A percentile compares a stretch with the other conserved stretches of the same genome.
Evolutionary conservation across 2,888 invertebrate species (phyloP).

Genomic region (Mantis religiosa): DNA sequence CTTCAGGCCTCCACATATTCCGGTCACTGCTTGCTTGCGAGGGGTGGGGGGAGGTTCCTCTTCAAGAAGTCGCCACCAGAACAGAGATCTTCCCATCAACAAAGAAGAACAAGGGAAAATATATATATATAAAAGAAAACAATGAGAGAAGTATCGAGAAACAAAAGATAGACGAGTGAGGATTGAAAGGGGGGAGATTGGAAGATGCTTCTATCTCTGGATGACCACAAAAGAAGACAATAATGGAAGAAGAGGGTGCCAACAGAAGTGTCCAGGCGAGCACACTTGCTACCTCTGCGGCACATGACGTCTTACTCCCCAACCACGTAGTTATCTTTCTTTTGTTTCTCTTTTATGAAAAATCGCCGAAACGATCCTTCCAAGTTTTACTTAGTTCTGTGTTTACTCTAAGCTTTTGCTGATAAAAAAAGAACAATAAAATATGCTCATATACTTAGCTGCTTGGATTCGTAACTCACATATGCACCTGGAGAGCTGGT

Average conservation of each 20-base stretch:
- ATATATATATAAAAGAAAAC: constrained; percentile 29
- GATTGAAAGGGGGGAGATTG: constrained; percentile 13
- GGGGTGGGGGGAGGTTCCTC: background rate
- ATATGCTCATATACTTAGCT: too few species aligned
- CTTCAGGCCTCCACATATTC: constrained; percentile 20
- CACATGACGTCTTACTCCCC: background rate
- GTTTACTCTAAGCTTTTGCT: background rate
- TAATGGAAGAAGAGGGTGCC: constrained; percentile 4
- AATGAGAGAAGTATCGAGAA: constrained; percentile 31
- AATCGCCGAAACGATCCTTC: background rate
- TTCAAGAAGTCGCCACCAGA: constrained; percentile 25
- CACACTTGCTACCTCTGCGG: background rate
- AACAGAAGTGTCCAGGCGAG: background rate
- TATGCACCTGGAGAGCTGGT: too few species aligned
- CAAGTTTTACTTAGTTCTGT: background rate
- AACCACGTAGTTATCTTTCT: background rate
- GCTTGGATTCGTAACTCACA: too few species aligned
- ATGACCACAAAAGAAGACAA: constrained; percentile 13
- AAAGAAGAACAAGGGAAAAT: background rate
- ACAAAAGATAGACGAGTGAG: constrained; percentile 30
- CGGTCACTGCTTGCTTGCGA: constrained; percentile 25
- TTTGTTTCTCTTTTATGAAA: background rate
- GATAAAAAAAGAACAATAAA: background rate
- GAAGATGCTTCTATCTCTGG: background rate
- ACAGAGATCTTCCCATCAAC: constrained; percentile 14